Conservation (phyloP, 1,140 invertebrate species). For the Eupristina koningsbergeri region DNA sequence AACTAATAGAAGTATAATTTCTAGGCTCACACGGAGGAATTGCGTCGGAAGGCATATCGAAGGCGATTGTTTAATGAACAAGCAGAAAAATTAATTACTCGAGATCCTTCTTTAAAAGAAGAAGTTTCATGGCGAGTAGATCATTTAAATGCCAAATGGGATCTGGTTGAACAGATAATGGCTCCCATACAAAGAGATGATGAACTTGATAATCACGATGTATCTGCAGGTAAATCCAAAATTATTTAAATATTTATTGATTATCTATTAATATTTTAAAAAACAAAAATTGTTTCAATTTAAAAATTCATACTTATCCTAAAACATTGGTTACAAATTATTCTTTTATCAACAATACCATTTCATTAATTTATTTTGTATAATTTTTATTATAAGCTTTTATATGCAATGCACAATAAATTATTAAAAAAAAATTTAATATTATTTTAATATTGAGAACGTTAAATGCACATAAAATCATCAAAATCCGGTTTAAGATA, state of each 20-base stretch:
- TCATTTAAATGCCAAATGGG: slow-evolving; percentile 86
- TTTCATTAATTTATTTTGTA: too few relatives aligned
- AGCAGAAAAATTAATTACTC: slow-evolving; percentile 80
- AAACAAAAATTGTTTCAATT: too few relatives aligned
- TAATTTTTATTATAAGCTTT: too few relatives aligned
- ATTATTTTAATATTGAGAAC: too few relatives aligned
- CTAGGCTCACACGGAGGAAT: slow-evolving; percentile 83
- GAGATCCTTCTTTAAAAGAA: slow-evolving; percentile 81
- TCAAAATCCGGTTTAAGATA: too few relatives aligned
- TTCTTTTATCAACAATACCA: too few relatives aligned
- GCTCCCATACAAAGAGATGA: slow-evolving; percentile 68
- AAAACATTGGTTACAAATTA: too few relatives aligned
- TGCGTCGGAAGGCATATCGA: slow-evolving; percentile 80
- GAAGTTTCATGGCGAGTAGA: slow-evolving; percentile 83
- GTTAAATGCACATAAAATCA: too few relatives aligned
- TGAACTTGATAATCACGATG: slow-evolving; percentile 67
- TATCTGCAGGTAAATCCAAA: slow-evolving; percentile 68
- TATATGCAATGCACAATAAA: too few relatives aligned
- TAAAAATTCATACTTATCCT: too few relatives aligned
- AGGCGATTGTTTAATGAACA: slow-evolving; percentile 86
- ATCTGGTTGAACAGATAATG: slow-evolving; percentile 78
- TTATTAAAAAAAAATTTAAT: too few relatives aligned
- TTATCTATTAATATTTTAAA: not conserved
- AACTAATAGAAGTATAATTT: slow-evolving; percentile 58
- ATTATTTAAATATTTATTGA: not conserved